Evolutionary conservation across 2,113 vertebrate species (phyloP).

Genomic region (Syrmaticus mikado): DNA sequence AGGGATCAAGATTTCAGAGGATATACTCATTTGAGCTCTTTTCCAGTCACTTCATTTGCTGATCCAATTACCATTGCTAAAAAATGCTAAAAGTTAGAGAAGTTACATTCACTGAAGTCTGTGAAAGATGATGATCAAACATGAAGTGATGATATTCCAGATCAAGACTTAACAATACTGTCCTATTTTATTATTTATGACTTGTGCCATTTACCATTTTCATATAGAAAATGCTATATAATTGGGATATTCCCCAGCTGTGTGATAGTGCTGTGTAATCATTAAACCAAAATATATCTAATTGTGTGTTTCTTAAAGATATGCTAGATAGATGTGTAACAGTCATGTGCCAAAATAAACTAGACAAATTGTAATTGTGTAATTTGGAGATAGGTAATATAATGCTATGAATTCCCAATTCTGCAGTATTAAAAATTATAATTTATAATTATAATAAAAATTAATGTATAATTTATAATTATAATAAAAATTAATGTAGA

Average conservation of each 20-base stretch:
- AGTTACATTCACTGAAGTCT: neutral
- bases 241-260: neutral
- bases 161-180: neutral
- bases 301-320: neutral
- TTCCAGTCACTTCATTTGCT: neutral
- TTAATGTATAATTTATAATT: too few relatives aligned
- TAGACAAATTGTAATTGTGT: neutral
- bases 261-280: neutral
- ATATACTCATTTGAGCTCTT: neutral
- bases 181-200: neutral
- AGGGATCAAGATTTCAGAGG: neutral
- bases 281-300: neutral
- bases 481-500: neutral
- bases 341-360: neutral
- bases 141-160: neutral
- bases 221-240: neutral
- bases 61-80: neutral
- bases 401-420: neutral
- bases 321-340: neutral
- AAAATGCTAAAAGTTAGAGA: neutral
- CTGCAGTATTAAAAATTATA: too few relatives aligned
- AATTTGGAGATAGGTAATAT: neutral
- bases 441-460: too few relatives aligned
- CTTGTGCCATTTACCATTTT: neutral
- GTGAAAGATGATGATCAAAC: neutral